phyloP scores from a whole-genome alignment of 2,113 vertebrate genomes.

The Turnix velox region DNA sequence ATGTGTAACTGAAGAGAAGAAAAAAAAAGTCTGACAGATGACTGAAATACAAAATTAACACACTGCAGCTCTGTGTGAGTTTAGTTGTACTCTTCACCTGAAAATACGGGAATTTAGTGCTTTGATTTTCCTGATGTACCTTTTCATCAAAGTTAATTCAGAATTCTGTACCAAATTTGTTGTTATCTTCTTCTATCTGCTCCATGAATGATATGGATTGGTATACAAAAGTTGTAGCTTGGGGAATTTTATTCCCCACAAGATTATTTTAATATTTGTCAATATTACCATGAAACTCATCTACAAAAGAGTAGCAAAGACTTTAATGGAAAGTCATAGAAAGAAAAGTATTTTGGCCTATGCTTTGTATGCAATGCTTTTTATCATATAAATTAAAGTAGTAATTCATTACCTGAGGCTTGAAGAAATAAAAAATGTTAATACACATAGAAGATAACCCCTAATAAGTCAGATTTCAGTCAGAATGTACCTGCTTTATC shows the following conservation, averaged over 20 bases:
- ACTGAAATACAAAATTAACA: background rate
- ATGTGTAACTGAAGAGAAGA: background rate
- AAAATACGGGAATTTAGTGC: background rate
- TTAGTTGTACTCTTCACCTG: background rate
- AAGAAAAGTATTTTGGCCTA: background rate
- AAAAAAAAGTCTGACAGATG: background rate
- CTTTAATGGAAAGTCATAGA: background rate
- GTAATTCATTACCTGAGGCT: background rate
- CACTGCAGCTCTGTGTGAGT: background rate
- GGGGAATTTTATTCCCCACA: background rate
- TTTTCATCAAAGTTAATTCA: background rate
- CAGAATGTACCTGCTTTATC: background rate
- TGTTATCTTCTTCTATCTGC: background rate
- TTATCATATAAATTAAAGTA: background rate
- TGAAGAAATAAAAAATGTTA: background rate
- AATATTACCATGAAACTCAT: background rate
- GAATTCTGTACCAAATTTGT: background rate
- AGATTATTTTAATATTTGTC: background rate
- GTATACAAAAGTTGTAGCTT: background rate
- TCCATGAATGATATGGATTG: background rate
- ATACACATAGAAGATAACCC: background rate
- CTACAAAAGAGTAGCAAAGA: background rate
- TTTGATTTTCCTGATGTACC: background rate
- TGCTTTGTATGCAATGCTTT: background rate
- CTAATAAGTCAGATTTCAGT: background rate